Evolutionary conservation across 2,113 vertebrate species (phyloP).

Genomic region (Cyprinodon tularosa): DNA sequence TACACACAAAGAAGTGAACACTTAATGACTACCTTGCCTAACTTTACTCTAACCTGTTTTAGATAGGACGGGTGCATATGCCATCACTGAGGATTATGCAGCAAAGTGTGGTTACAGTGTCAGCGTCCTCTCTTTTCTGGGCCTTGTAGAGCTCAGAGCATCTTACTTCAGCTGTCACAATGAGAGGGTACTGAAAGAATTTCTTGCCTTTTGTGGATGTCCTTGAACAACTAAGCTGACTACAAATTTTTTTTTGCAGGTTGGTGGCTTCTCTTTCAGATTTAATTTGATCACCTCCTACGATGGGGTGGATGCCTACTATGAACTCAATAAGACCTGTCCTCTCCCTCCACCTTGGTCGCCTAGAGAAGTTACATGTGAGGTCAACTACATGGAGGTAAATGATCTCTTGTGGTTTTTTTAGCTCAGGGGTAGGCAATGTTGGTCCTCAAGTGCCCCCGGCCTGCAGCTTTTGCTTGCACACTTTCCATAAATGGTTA

Average conservation of each 20-base stretch:
- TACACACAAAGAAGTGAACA: not conserved
- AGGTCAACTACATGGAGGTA: slow-evolving; percentile 79
- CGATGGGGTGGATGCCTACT: slow-evolving; percentile 12
- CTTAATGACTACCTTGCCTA: not conserved
- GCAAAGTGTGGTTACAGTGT: slow-evolving; percentile 71
- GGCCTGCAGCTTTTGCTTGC: too few relatives aligned
- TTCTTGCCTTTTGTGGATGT: not conserved
- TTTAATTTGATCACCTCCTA: slow-evolving; percentile 50
- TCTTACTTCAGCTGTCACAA: slow-evolving; percentile 78
- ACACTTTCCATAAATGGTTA: too few relatives aligned
- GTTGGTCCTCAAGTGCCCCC: too few relatives aligned
- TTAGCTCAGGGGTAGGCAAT: too few relatives aligned
- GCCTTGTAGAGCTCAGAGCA: slow-evolving; percentile 48
- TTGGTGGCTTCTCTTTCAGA: slow-evolving; percentile 53
- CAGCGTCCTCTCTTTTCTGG: slow-evolving; percentile 10
- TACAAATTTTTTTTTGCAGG: slow-evolving; percentile 17
- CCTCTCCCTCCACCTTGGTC: slow-evolving; percentile 35
- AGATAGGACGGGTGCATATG: slow-evolving; percentile 55
- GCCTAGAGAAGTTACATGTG: slow-evolving; percentile 71
- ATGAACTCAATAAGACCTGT: slow-evolving; percentile 62
- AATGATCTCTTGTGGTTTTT: not conserved
- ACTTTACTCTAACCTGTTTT: not conserved
- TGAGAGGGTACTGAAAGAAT: slow-evolving; percentile 15
- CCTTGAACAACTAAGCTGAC: not conserved
- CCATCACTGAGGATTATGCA: slow-evolving; percentile 53